Conservation (phyloP, 2,888 invertebrate genomes). For the Minunthozetes semirufus region DNA sequence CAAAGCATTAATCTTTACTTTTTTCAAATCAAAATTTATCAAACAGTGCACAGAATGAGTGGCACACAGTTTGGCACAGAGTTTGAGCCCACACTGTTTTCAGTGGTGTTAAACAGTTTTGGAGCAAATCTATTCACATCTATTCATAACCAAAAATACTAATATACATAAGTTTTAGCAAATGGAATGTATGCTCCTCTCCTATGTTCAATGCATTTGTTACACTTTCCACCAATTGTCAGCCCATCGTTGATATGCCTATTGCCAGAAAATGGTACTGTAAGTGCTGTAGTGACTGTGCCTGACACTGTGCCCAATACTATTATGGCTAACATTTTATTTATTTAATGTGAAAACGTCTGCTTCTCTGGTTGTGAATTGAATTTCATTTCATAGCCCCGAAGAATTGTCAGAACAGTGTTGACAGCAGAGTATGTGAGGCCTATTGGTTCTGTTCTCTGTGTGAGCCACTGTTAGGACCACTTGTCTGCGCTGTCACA, state of each 20-base stretch:
- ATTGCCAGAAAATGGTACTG: neutral
- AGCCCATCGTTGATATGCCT: neutral
- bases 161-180: constrained; percentile 14
- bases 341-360: constrained; percentile 29
- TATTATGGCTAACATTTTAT: neutral
- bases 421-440: constrained; percentile 28
- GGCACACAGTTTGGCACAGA: neutral
- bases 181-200: neutral
- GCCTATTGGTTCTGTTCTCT: neutral
- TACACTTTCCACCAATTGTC: constrained; percentile 24
- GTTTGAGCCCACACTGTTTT: constrained; percentile 26
- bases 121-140: neutral
- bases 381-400: neutral
- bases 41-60: neutral
- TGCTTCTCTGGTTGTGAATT: constrained; percentile 18
- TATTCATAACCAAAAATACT: constrained; percentile 27
- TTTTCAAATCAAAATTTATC: constrained; percentile 2
- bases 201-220: neutral
- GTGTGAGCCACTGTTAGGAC: too few species aligned
- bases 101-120: neutral
- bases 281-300: neutral
- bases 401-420: constrained; percentile 24
- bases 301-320: neutral
- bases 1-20: neutral
- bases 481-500: neutral